phyloP scores from a whole-genome alignment of 2,888 invertebrate species.

The Dyspetes luteomarginatus region DNA sequence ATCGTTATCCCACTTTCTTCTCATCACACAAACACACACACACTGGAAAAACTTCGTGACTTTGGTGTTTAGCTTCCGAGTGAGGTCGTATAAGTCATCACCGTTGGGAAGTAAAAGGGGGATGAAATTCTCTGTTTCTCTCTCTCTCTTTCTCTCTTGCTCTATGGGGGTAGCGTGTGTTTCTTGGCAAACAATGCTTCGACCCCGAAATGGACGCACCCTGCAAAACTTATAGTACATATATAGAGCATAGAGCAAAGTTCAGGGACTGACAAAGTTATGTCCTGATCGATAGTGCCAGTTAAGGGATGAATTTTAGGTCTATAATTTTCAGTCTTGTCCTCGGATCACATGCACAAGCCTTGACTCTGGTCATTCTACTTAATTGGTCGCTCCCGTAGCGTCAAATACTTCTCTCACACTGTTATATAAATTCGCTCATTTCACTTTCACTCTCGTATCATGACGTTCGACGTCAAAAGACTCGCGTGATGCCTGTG shows the following conservation, averaged over 20 bases:
- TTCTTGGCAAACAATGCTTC: slow-evolving; percentile 79
- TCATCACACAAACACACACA: slow-evolving; percentile 20
- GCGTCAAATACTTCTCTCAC: slow-evolving; percentile 61
- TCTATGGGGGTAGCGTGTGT: slow-evolving; percentile 77
- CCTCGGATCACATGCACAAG: slow-evolving; percentile 24
- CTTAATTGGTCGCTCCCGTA: slow-evolving; percentile 66
- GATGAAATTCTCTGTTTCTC: slow-evolving; percentile 48
- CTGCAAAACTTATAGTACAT: slow-evolving; percentile 65
- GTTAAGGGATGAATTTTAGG: slow-evolving; percentile 66
- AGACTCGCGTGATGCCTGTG: slow-evolving; percentile 48
- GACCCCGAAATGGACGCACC: slow-evolving; percentile 74
- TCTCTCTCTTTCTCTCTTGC: slow-evolving; percentile 28
- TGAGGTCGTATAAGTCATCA: slow-evolving; percentile 56
- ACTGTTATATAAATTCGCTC: slow-evolving; percentile 27
- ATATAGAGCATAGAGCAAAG: neutral
- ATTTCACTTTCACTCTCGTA: slow-evolving; percentile 19
- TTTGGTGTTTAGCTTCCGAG: slow-evolving; percentile 52
- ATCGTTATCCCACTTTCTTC: slow-evolving; percentile 39
- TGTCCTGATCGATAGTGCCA: slow-evolving; percentile 69
- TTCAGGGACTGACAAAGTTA: slow-evolving; percentile 60
- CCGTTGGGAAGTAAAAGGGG: slow-evolving; percentile 55
- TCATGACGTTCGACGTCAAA: slow-evolving; percentile 35
- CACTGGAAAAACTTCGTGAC: slow-evolving; percentile 43
- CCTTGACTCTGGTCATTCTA: slow-evolving; percentile 66
- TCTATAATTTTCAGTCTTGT: slow-evolving; percentile 69